These are phyloP conservation scores for Limanda limanda DNA, from an alignment of 2,113 vertebrate species.

Conservation along the genomic window DNA sequence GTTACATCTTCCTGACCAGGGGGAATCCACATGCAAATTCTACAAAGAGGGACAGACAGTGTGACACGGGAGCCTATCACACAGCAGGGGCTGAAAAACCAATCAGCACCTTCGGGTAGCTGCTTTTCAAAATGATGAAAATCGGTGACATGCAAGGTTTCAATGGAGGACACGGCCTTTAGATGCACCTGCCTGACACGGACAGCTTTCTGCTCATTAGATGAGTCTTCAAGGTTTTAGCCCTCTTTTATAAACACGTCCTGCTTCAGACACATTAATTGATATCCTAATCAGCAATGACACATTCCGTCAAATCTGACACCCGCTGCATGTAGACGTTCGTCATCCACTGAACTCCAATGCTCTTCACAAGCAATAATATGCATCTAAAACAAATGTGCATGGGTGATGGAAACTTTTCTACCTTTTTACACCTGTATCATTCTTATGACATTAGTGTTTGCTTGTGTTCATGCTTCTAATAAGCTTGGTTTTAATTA, in stretches of 20 bases:
- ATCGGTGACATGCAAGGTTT: not conserved
- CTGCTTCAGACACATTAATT: not conserved
- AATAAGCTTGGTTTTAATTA: too few relatives aligned
- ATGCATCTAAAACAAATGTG: not conserved
- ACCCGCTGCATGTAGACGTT: not conserved
- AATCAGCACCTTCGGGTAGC: slow-evolving; percentile 29
- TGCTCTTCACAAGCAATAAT: not conserved
- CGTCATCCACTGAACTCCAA: not conserved
- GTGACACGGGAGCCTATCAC: slow-evolving; percentile 30
- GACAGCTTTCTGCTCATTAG: not conserved
- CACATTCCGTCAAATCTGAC: not conserved
- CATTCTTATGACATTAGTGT: too few relatives aligned
- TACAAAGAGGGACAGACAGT: slow-evolving; percentile 32
- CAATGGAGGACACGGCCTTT: not conserved
- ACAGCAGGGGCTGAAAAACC: slow-evolving; percentile 23
- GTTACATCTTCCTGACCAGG: slow-evolving; percentile 1
- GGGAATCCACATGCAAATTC: slow-evolving; percentile 21
- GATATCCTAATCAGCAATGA: not conserved
- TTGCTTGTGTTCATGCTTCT: too few relatives aligned
- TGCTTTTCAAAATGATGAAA: slow-evolving; percentile 33
- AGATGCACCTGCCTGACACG: not conserved
- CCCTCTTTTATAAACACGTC: not conserved
- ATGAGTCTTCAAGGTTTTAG: slow-evolving; percentile 14
- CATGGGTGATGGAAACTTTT: not conserved
- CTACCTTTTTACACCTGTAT: too few relatives aligned